Percentiles rank a stretch among this genome's conserved stretches.
These are phyloP conservation scores for Pinna nobilis DNA, from an alignment of 1,140 invertebrate genomes.

Conservation along the genomic window DNA sequence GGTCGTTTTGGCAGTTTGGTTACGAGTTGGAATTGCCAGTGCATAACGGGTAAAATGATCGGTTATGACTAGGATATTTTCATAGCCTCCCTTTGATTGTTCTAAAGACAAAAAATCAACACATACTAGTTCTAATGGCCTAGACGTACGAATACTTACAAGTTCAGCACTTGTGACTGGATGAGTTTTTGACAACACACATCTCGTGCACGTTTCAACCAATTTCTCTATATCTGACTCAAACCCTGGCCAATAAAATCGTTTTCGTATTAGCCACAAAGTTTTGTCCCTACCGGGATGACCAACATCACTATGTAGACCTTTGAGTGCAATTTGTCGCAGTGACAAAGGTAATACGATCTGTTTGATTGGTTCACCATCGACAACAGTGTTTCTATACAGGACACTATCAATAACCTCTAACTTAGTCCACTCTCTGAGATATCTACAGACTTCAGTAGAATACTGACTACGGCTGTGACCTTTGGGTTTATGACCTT, in stretches of 20 bases:
- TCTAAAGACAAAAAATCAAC: constrained; percentile 6
- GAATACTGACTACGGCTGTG: not conserved
- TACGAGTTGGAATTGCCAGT: not conserved
- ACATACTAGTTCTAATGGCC: not conserved
- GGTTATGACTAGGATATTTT: constrained; percentile 2
- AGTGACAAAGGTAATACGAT: constrained; percentile 15
- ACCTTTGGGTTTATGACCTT: not conserved
- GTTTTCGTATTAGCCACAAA: not conserved
- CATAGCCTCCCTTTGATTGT: constrained; percentile 5
- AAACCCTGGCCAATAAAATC: not conserved
- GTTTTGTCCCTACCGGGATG: constrained; percentile 17
- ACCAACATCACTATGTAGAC: constrained; percentile 26
- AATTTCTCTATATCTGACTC: constrained; percentile 6
- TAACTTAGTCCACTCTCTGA: no score
- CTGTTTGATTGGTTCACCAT: not conserved
- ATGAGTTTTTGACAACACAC: not conserved
- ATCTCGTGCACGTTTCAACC: not conserved
- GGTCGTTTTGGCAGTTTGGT: not conserved
- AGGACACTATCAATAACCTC: not conserved
- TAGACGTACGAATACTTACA: not conserved
- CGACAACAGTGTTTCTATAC: not conserved
- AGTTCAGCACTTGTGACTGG: not conserved
- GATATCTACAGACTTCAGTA: not conserved
- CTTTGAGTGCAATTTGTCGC: constrained; percentile 7
- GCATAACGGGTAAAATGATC: constrained; percentile 12